Conservation (phyloP, 2,888 invertebrate genomes). For the Cephus runcator region DNA sequence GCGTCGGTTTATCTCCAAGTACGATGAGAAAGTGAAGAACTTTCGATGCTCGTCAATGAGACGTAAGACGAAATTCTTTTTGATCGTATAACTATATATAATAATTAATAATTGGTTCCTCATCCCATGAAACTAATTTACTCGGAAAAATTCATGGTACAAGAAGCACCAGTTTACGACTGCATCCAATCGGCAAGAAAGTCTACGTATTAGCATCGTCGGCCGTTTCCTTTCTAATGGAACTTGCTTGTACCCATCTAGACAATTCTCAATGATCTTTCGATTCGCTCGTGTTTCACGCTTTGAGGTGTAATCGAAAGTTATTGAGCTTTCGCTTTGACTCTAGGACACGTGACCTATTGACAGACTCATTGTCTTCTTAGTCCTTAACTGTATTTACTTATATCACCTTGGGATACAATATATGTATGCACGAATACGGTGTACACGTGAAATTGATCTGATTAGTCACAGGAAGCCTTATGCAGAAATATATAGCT, state of each 20-base stretch:
- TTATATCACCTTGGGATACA: neutral
- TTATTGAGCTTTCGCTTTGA: neutral
- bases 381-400: neutral
- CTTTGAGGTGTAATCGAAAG: neutral
- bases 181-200: conserved; percentile 13
- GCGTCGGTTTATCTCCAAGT: neutral
- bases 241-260: neutral
- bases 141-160: conserved; percentile 1
- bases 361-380: neutral
- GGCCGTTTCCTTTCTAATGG: neutral
- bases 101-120: neutral
- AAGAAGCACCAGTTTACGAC: conserved; percentile 10
- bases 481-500: conserved; percentile 50
- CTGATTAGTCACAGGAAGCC: conserved; percentile 60
- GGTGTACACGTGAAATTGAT: conserved; percentile 26
- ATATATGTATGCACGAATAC: neutral
- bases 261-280: neutral
- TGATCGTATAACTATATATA: neutral
- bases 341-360: neutral
- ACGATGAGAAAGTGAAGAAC: neutral
- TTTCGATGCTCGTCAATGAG: neutral
- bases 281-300: neutral
- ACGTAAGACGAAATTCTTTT: neutral
- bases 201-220: conserved; percentile 1
- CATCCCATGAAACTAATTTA: neutral